A percentile compares a stretch with the other conserved stretches of the same genome.
Evolutionary conservation across 2,113 vertebrate species (phyloP).

Genomic region (human): GRCh38 chr5:56770501-56771000

Average conservation of each 20-base stretch:
- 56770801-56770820: background rate
- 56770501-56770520: background rate
- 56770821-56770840: background rate
- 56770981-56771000: background rate
- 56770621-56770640: background rate
- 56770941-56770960: background rate
- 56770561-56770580: background rate
- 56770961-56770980: background rate
- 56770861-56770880: background rate
- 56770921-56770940: fast-evolving
- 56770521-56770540: background rate
- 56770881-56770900: background rate
- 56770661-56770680: background rate
- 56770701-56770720: background rate
- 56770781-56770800: background rate
- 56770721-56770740: background rate
- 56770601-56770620: background rate
- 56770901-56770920: background rate
- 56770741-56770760: background rate
- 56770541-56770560: background rate
- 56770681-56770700: background rate
- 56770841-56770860: background rate
- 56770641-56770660: background rate
- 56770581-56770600: background rate
- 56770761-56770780: background rate